Conservation (phyloP, 2,888 invertebrate genomes). For the Thereva unica region DNA sequence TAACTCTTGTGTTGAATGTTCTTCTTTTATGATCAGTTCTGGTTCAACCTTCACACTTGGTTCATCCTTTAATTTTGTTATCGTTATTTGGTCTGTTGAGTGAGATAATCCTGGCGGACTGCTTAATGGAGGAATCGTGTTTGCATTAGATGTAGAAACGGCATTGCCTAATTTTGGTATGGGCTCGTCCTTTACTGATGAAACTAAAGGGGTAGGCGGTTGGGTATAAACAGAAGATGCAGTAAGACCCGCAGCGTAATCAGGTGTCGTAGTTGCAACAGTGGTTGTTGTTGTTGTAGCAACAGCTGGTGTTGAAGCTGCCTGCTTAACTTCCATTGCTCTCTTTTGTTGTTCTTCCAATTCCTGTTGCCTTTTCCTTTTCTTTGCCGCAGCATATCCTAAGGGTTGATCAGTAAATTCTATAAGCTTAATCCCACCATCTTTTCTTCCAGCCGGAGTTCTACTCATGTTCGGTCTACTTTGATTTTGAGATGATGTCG, state of each 20-base stretch:
- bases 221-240: conserved; percentile 62
- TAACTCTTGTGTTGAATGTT: conserved; percentile 49
- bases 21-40: conserved; percentile 52
- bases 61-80: conserved; percentile 50
- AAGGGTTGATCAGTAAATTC: conserved; percentile 93
- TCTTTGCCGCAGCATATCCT: conserved; percentile 82
- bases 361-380: conserved; percentile 80
- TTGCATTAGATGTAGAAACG: conserved; percentile 13
- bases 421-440: conserved; percentile 90
- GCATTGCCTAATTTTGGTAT: conserved; percentile 25
- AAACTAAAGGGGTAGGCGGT: conserved; percentile 56
- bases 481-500: conserved; percentile 56
- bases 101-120: conserved; percentile 22
- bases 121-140: conserved; percentile 28
- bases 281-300: conserved; percentile 52
- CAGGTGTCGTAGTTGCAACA: conserved; percentile 66
- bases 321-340: conserved; percentile 61
- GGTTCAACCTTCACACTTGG: conserved; percentile 55
- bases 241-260: conserved; percentile 80
- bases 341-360: conserved; percentile 69
- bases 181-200: conserved; percentile 42
- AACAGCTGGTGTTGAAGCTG: conserved; percentile 55
- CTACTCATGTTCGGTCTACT: conserved; percentile 63
- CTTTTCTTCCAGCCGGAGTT: conserved; percentile 73
- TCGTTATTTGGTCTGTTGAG: conserved; percentile 21